These are phyloP conservation scores for Drosophila meridionalis DNA, from an alignment of 2,888 invertebrate genomes.

Conservation along the genomic window DNA sequence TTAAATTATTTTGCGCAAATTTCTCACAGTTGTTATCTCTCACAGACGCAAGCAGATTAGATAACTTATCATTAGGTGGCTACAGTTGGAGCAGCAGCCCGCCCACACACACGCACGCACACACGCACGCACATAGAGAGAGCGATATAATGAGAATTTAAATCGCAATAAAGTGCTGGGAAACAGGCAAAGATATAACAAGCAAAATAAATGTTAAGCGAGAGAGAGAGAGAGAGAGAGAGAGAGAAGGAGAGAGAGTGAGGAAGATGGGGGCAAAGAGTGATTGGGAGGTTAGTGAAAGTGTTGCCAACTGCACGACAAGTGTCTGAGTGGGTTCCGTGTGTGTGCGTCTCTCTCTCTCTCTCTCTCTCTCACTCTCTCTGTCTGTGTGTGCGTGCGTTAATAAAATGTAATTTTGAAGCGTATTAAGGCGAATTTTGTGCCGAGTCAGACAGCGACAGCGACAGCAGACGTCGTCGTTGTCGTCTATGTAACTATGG, in stretches of 20 bases:
- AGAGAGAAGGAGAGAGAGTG: background rate
- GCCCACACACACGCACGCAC: slow-evolving; percentile 13
- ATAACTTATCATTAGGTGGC: slow-evolving; percentile 61
- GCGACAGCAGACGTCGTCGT: slow-evolving; percentile 44
- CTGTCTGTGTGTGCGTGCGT: slow-evolving; percentile 61
- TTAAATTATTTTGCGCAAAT: slow-evolving; percentile 70
- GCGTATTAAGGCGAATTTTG: slow-evolving; percentile 66
- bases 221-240: slow-evolving; percentile 16
- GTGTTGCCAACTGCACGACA: slow-evolving; percentile 64
- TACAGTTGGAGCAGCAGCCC: slow-evolving; percentile 39
- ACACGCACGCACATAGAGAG: slow-evolving; percentile 20
- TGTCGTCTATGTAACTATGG: slow-evolving; percentile 31
- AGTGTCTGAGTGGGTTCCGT: slow-evolving; percentile 30
- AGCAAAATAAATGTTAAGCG: slow-evolving; percentile 65
- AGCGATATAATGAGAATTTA: slow-evolving; percentile 71
- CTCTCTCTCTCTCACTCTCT: background rate
- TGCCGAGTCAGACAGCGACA: slow-evolving; percentile 54
- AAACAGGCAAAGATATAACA: slow-evolving; percentile 58
- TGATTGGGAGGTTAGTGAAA: slow-evolving; percentile 55
- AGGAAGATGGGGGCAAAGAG: slow-evolving; percentile 1
- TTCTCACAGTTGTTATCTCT: slow-evolving; percentile 62
- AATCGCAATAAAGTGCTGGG: slow-evolving; percentile 69
- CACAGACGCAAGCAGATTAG: slow-evolving; percentile 48
- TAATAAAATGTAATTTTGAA: slow-evolving; percentile 75
- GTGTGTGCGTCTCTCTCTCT: background rate